A percentile compares a stretch with the other conserved stretches of the same genome.
These are phyloP conservation scores for Dysdera silvatica DNA, from an alignment of 1,140 invertebrate genomes.

Conservation along the genomic window DNA sequence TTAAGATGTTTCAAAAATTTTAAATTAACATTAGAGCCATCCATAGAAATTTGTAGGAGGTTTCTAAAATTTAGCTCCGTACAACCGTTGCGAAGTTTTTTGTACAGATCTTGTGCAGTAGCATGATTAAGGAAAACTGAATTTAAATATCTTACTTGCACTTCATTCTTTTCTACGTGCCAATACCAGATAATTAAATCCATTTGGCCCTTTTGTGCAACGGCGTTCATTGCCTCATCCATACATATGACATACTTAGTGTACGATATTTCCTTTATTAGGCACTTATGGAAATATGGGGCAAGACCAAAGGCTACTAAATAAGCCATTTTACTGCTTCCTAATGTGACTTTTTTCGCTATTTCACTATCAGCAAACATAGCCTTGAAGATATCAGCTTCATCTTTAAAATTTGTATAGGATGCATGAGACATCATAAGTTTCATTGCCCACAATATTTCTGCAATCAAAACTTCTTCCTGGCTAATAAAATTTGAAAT, in stretches of 20 bases:
- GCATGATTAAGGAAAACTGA: slow-evolving; percentile 1
- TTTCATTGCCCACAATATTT: neutral
- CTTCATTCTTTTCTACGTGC: neutral
- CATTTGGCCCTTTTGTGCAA: slow-evolving; percentile 10
- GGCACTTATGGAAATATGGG: neutral
- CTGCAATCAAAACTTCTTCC: neutral
- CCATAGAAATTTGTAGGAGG: slow-evolving; percentile 13
- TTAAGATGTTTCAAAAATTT: slow-evolving; percentile 5
- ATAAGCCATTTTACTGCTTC: neutral
- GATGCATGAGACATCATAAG: neutral
- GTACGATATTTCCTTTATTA: neutral
- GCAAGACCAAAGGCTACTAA: neutral
- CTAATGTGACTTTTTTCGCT: neutral
- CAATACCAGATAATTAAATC: slow-evolving; percentile 6
- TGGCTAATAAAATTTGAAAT: neutral
- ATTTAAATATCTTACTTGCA: neutral
- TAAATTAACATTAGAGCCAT: slow-evolving; percentile 5
- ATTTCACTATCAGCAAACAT: neutral
- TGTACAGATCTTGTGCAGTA: neutral
- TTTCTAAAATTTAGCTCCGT: neutral
- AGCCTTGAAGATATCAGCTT: neutral
- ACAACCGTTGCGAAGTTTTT: neutral
- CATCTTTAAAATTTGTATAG: neutral
- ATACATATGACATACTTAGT: neutral
- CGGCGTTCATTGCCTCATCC: slow-evolving; percentile 8